Conservation (phyloP, 2,888 invertebrate genomes). For the Papilio protenor region DNA sequence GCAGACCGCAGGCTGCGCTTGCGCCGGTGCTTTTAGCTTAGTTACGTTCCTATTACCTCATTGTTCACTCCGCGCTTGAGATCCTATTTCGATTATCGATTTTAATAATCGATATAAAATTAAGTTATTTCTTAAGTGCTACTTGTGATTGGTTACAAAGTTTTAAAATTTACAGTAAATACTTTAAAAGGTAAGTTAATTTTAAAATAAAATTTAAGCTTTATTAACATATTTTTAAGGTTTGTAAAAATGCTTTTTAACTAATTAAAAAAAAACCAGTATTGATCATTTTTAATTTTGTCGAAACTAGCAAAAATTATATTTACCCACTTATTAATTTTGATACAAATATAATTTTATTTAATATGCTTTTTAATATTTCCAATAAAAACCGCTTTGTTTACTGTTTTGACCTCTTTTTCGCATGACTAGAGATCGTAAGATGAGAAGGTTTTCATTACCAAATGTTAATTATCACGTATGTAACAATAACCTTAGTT, state of each 20-base stretch:
- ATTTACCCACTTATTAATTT: too few species aligned
- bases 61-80: slow-evolving; percentile 44
- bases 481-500: not conserved
- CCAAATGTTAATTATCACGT: slow-evolving; percentile 17
- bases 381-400: not conserved
- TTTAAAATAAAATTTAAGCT: not conserved
- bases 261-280: too few species aligned
- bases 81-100: slow-evolving; percentile 5
- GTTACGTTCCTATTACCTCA: slow-evolving; percentile 65
- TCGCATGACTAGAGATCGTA: slow-evolving; percentile 1
- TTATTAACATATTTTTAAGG: not conserved
- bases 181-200: slow-evolving; percentile 2
- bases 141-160: not conserved
- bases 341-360: not conserved
- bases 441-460: not conserved
- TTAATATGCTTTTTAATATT: not conserved
- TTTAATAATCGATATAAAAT: slow-evolving; percentile 8
- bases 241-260: too few species aligned
- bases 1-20: slow-evolving; percentile 44
- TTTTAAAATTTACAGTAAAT: not conserved
- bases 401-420: not conserved
- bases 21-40: slow-evolving; percentile 52
- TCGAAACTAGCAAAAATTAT: too few species aligned
- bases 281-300: too few species aligned
- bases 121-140: not conserved